Evolutionary conservation across 2,797 vertebrate genomes (phyloP), one percentile per base, ranked within the genome.

Genomic region (Ara ararauna): DNA sequence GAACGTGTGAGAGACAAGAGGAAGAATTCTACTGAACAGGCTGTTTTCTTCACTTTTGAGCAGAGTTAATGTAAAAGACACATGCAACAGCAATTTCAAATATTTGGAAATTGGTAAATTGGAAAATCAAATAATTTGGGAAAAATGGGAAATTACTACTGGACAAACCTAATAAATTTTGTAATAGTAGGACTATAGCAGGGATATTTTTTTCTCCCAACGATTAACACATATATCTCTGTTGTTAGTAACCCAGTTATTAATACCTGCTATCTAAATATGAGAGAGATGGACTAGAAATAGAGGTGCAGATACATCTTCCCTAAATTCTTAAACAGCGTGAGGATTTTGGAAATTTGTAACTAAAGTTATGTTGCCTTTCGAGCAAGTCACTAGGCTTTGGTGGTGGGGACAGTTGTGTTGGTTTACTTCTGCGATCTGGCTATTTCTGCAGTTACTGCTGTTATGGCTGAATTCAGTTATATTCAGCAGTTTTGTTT

Each of bases 331-430:
- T 36, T 22, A 53, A 66, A 32, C 47, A 27, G 24, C 4, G 8
- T 19, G 34, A 70, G 21, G 13, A 20, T 58, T 64, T 44, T 50
- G 36, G 18, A 65, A 50, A 56, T n/a, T 44, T 71, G 27, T 22
- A 68, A 34, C 30, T 36, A 3, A 26, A 36, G 8, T 51, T 53
- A 6, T 5, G 23, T 20, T 44, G 32, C 24, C 20, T 68, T 85
- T 32, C 7, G 9, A 44, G 20, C 30, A 21, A 48, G 54, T 19
- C 40, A 26, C 15, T 22, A 10, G 32, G 22, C 11, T 68, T 50
- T 18, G n/a, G 19, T 24, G 6, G n/a, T 3, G 1, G 45, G 40
- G 3, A 26, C 12, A 14, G 12, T 47, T 4, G 4, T 5, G 47
- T 20, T 2, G 23, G 15, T 47, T 67, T 54, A 18, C 40, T 29